Base-by-base conservation (phyloP, 2,113 vertebrate species). In the Benitochromis conjunctus region DNA sequence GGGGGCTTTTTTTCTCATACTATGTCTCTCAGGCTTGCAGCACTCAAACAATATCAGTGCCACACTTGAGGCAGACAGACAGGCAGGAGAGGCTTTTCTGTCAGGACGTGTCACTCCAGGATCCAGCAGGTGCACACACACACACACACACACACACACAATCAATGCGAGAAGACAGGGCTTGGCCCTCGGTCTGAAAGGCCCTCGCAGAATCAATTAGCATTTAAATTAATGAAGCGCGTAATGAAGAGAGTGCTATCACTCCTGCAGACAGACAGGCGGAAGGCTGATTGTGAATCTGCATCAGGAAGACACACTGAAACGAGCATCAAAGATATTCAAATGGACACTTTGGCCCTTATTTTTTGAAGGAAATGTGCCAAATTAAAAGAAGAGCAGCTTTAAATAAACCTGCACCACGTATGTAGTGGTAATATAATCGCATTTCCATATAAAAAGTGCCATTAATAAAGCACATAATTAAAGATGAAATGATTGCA, bases 161-260 rank as follows among this genome's bases (percentile, higher is more conserved):
- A 85, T 89, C 93, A 92, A 81, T 87, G 89, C 54, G 86, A 80
- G 66, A 74, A 88, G 88, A 90, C 92, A 82, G 29, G 93, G 85
- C 84, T 86, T 89, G 92, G 90, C 90, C 86, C 91, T 91, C 88
- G 0, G 86, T 93, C 91, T 92, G 92, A 95, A 94, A 94, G 93
- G 86, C 90, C 92, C 89, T 90, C 66, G 66, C 93, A 92, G 93
- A 96, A 95, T 95, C 94, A 96, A 96, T 96, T 96, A 95, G 93
- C 93, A 96, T 95, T 95, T 95, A 94, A 95, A 96, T 96, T 92
- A 95, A 95, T 92, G 95, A 92, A 93, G 95, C 93, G 85, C 82
- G 92, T 93, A 96, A 94, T 95, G 91, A 95, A 92, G 91, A 95
- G 92, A 93, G 92, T 69, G 78, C 92, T 96, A 96, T 95, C 94